These are phyloP conservation scores for Osedax frankpressi DNA, from an alignment of 2,888 invertebrate species.

Conservation along the genomic window DNA sequence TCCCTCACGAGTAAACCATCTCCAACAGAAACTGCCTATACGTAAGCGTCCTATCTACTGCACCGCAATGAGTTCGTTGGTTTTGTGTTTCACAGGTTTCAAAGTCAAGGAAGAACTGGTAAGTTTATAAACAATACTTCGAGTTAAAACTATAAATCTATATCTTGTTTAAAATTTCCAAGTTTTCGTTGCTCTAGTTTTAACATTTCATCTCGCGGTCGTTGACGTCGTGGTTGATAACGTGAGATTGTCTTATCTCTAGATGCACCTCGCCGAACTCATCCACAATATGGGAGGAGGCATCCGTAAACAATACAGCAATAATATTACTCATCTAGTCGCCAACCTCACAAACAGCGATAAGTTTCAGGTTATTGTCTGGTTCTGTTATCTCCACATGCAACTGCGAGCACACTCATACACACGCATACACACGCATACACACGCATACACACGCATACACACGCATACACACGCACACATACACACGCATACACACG, in stretches of 20 bases:
- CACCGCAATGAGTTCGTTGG: slow-evolving; percentile 71
- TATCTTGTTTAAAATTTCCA: too few relatives aligned
- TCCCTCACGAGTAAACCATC: slow-evolving; percentile 6
- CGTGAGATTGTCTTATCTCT: too few relatives aligned
- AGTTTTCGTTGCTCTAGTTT: too few relatives aligned
- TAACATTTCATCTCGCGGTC: too few relatives aligned
- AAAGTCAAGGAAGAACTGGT: slow-evolving; percentile 78
- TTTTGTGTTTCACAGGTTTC: slow-evolving; percentile 83
- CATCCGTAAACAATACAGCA: slow-evolving; percentile 75
- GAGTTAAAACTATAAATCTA: too few relatives aligned
- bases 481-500: too few relatives aligned
- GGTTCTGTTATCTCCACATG: too few relatives aligned
- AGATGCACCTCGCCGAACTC: slow-evolving; percentile 73
- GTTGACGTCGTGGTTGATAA: too few relatives aligned
- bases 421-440: too few relatives aligned
- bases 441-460: too few relatives aligned
- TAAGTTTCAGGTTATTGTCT: slow-evolving; percentile 68
- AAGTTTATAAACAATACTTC: slow-evolving; percentile 33
- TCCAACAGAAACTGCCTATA: slow-evolving; percentile 16
- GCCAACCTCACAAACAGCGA: slow-evolving; percentile 72
- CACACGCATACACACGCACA: too few relatives aligned
- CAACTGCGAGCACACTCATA: too few relatives aligned
- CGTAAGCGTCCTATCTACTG: slow-evolving; percentile 67
- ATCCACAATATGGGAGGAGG: slow-evolving; percentile 94
- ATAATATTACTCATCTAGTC: slow-evolving; percentile 76